Conservation (phyloP, 2,888 invertebrate species). For the Calameuta filiformis region DNA sequence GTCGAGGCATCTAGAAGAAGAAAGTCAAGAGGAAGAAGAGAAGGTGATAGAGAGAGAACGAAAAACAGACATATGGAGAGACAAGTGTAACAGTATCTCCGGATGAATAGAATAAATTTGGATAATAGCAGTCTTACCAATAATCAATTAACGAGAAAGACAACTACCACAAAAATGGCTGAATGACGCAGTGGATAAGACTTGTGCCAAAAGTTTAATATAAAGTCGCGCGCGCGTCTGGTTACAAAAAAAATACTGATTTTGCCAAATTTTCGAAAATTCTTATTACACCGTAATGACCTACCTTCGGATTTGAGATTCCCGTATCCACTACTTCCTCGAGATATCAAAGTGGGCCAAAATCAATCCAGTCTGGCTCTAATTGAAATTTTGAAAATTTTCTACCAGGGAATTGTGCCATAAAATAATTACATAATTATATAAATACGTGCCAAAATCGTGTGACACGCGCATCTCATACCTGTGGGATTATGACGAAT, state of each 20-base stretch:
- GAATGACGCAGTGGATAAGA: too few relatives aligned
- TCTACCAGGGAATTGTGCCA: not conserved
- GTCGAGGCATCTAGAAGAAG: constrained; percentile 2
- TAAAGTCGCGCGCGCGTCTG: not conserved
- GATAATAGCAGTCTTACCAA: too few relatives aligned
- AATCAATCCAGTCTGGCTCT: not conserved
- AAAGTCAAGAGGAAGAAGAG: constrained; percentile 3
- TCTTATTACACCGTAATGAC: not conserved
- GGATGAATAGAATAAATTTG: not conserved
- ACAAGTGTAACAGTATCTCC: not conserved
- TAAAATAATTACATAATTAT: not conserved
- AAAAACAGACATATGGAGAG: not conserved
- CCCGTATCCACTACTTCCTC: not conserved
- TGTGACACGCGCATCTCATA: not conserved
- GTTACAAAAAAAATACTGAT: not conserved
- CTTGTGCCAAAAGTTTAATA: not conserved
- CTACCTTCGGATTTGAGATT: not conserved
- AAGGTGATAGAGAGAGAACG: not conserved
- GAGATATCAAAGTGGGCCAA: not conserved
- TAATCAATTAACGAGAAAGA: not conserved
- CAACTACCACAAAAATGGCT: not conserved
- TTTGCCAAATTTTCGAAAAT: not conserved
- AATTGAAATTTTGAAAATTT: not conserved
- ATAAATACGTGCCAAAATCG: not conserved
- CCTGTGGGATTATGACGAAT: not conserved